phyloP scores from a whole-genome alignment of 2,113 vertebrate species.

The Periophthalmus modestus region DNA sequence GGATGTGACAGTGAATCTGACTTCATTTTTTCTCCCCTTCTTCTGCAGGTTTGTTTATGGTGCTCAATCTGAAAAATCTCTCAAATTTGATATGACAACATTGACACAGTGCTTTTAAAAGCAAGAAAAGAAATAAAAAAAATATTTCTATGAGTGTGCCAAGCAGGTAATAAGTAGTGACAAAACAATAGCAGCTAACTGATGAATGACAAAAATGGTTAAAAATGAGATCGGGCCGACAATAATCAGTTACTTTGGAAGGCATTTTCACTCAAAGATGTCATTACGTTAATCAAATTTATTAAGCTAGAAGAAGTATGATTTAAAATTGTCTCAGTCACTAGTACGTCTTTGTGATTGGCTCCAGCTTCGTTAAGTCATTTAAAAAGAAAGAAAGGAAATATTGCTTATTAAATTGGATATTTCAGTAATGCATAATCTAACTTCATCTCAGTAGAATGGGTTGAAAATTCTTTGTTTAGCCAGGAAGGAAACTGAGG shows the following conservation, averaged over 20 bases:
- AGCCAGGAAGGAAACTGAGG: slow-evolving; percentile 65
- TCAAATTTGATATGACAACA: slow-evolving; percentile 80
- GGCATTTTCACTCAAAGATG: slow-evolving; percentile 60
- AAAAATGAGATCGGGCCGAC: slow-evolving; percentile 65
- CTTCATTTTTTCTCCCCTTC: slow-evolving; percentile 45
- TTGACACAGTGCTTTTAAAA: slow-evolving; percentile 65
- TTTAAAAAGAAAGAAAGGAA: slow-evolving; percentile 79
- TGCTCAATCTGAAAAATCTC: slow-evolving; percentile 78
- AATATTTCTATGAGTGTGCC: slow-evolving; percentile 16
- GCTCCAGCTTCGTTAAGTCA: slow-evolving; percentile 58
- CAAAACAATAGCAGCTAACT: slow-evolving; percentile 22
- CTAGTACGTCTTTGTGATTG: slow-evolving; percentile 70
- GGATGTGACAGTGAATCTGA: slow-evolving; percentile 78
- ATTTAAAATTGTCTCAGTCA: slow-evolving; percentile 64
- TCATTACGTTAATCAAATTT: slow-evolving; percentile 76
- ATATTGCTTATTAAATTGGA: slow-evolving; percentile 81
- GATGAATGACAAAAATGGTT: slow-evolving; percentile 45
- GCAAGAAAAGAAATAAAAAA: slow-evolving; percentile 49
- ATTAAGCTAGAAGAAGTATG: slow-evolving; percentile 62
- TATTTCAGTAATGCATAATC: slow-evolving; percentile 79
- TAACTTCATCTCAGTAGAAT: slow-evolving; percentile 73
- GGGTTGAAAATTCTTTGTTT: slow-evolving; percentile 78
- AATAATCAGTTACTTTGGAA: slow-evolving; percentile 65
- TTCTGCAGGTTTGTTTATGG: slow-evolving; percentile 78
- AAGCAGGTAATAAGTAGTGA: slow-evolving; percentile 28